Conservation (phyloP, 2,888 invertebrate genomes). For the Tetanocera ferruginea region DNA sequence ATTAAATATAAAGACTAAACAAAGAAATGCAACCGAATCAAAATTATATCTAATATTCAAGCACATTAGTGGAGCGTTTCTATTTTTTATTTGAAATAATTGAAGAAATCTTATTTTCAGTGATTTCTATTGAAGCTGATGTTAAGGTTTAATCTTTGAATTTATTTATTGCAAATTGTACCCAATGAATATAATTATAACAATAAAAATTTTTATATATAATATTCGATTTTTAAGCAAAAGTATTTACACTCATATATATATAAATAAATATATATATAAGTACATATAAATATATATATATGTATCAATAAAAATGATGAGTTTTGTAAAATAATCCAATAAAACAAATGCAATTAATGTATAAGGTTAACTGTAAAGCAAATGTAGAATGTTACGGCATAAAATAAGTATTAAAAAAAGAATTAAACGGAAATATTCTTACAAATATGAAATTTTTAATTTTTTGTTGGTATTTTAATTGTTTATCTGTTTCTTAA, state of each 20-base stretch:
- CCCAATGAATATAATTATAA: not conserved
- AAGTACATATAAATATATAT: not conserved
- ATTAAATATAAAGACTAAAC: slow-evolving; percentile 6
- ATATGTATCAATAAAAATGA: not conserved
- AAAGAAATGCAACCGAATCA: slow-evolving; percentile 17
- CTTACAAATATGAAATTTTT: slow-evolving; percentile 13
- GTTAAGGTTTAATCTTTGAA: not conserved
- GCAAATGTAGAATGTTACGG: slow-evolving; percentile 18
- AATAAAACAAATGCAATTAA: not conserved
- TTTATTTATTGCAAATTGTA: slow-evolving; percentile 6
- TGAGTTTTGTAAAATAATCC: not conserved
- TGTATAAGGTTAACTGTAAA: slow-evolving; percentile 14
- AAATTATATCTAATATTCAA: slow-evolving; percentile 16
- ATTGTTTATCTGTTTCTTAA: no score
- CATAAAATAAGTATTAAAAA: slow-evolving; percentile 8
- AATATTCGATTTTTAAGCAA: not conserved
- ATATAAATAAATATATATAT: no score
- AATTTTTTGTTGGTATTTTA: not conserved
- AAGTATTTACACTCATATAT: no score
- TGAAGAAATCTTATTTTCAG: not conserved
- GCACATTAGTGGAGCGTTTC: not conserved
- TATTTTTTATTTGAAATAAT: not conserved
- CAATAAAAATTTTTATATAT: not conserved
- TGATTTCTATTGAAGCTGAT: not conserved
- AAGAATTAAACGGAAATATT: slow-evolving; percentile 25